These are phyloP conservation scores for Cirrhinus mrigala DNA, from an alignment of 2,797 vertebrate species.

Conservation along the genomic window DNA sequence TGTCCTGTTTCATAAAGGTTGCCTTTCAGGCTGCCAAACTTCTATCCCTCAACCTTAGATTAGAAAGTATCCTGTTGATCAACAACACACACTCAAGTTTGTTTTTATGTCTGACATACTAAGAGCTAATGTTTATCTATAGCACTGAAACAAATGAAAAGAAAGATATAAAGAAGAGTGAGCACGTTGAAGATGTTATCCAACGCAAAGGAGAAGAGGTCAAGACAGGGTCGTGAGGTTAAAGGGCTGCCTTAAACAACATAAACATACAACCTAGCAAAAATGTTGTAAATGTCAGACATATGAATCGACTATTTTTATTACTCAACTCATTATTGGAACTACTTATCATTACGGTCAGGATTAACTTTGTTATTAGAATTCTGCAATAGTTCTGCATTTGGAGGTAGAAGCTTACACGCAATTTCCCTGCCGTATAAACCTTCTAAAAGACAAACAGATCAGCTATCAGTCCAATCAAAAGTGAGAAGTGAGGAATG, in stretches of 20 bases:
- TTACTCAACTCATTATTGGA: not conserved
- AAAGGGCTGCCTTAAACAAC: conserved; percentile 39
- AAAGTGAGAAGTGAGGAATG: conserved; percentile 58
- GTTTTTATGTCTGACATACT: not conserved
- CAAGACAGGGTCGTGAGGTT: conserved; percentile 14
- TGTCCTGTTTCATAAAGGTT: not conserved
- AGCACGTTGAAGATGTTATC: conserved; percentile 17
- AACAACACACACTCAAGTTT: not conserved
- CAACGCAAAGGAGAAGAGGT: not conserved
- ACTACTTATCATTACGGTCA: not conserved
- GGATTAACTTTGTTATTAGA: conserved; percentile 18
- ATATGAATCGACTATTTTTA: conserved; percentile 13
- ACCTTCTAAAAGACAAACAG: conserved; percentile 57
- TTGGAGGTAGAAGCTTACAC: conserved; percentile 31
- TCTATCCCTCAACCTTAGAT: not conserved
- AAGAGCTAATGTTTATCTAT: conserved; percentile 42
- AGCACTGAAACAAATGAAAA: conserved; percentile 39
- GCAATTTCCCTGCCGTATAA: not conserved
- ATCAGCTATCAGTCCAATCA: conserved; percentile 62
- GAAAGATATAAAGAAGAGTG: not conserved
- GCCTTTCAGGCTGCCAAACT: not conserved
- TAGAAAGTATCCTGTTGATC: not conserved
- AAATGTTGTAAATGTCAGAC: conserved; percentile 29
- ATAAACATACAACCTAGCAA: conserved; percentile 32
- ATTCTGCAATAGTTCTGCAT: conserved; percentile 13